phyloP scores from a whole-genome alignment of 2,797 vertebrate species.

The Sebastes aleutianus region DNA sequence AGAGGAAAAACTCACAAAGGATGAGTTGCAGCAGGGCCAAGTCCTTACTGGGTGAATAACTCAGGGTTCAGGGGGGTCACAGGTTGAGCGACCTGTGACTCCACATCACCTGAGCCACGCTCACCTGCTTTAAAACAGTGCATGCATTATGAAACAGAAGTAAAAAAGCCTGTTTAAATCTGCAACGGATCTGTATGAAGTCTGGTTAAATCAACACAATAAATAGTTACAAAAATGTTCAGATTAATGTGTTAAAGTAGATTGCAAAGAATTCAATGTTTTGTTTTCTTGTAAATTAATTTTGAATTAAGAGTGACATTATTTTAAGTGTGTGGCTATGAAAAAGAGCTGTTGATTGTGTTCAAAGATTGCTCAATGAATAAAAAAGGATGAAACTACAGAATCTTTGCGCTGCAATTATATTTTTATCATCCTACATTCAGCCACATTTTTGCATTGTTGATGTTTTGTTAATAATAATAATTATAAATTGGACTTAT shows the following conservation, averaged over 20 bases:
- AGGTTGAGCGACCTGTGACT: slow-evolving; percentile 6
- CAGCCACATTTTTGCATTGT: background rate
- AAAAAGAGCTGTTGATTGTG: background rate
- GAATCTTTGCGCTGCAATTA: background rate
- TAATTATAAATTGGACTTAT: too few species aligned
- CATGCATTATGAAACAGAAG: background rate
- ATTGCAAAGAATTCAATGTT: background rate
- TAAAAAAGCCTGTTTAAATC: background rate
- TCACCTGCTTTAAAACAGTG: slow-evolving; percentile 27
- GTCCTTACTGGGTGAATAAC: background rate
- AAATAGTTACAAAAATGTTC: background rate
- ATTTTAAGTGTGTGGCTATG: background rate
- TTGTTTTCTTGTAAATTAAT: background rate
- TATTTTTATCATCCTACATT: background rate
- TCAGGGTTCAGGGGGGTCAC: background rate
- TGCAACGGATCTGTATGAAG: background rate
- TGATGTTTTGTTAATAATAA: background rate
- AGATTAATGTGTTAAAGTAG: background rate
- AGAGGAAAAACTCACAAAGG: slow-evolving; percentile 21
- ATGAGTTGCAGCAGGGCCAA: slow-evolving; percentile 14
- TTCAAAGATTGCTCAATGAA: background rate
- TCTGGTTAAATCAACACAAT: background rate
- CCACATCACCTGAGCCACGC: background rate
- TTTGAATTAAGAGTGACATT: background rate
- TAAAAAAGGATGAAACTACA: background rate